phyloP scores from a whole-genome alignment of 2,113 vertebrate genomes.

The Eurystomus gularis region DNA sequence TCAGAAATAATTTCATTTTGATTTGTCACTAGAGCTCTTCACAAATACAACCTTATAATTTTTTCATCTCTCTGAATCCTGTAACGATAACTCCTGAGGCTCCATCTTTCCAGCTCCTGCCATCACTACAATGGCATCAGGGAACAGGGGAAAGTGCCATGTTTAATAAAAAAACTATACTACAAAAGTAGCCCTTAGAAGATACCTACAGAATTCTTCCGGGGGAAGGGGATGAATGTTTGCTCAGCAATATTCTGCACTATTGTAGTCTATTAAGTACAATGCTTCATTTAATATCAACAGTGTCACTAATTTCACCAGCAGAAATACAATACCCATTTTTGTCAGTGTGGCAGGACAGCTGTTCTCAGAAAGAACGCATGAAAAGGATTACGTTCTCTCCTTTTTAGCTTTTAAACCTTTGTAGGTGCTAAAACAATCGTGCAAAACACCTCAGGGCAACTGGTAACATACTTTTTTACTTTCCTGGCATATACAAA shows the following conservation, averaged over 20 bases:
- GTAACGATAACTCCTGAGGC: background rate
- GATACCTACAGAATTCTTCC: background rate
- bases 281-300: background rate
- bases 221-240: background rate
- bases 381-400: background rate
- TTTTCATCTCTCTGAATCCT: background rate
- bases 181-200: background rate
- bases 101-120: background rate
- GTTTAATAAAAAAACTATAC: background rate
- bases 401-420: background rate
- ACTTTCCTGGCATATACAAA: background rate
- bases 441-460: background rate
- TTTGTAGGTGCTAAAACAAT: background rate
- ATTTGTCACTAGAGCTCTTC: conserved; percentile 12
- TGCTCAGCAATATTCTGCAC: background rate
- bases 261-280: background rate
- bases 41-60: background rate
- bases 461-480: background rate
- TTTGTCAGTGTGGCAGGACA: background rate
- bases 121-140: background rate
- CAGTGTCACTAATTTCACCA: background rate
- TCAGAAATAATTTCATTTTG: conserved; percentile 28
- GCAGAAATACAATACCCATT: background rate
- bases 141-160: background rate
- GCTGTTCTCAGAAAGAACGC: background rate